These are phyloP conservation scores for Mycteria americana DNA, from an alignment of 2,797 vertebrate species.

Conservation along the genomic window DNA sequence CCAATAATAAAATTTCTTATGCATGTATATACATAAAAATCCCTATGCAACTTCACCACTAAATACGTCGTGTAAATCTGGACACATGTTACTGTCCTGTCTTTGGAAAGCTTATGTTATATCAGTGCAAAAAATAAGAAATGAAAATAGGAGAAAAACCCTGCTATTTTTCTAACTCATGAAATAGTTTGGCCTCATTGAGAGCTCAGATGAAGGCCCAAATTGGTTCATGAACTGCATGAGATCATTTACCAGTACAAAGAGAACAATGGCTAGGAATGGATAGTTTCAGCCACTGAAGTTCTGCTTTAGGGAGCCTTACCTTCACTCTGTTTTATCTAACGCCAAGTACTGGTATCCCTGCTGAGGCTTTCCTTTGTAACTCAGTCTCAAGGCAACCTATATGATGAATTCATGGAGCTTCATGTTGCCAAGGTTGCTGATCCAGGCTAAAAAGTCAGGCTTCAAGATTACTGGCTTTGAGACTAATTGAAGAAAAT, in stretches of 20 bases:
- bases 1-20: background rate
- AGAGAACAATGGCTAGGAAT: background rate
- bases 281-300: background rate
- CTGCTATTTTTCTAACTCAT: background rate
- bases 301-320: background rate
- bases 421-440: background rate
- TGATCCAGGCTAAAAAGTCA: background rate
- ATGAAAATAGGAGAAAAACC: accelerated
- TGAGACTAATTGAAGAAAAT: background rate
- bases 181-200: accelerated
- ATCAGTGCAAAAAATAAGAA: background rate
- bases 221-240: background rate
- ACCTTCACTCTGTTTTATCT: background rate
- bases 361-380: background rate
- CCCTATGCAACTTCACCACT: background rate
- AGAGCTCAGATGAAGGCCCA: background rate
- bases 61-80: background rate
- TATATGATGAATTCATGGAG: background rate
- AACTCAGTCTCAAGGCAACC: background rate
- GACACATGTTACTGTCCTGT: background rate
- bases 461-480: background rate
- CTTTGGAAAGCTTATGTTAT: background rate
- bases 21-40: background rate
- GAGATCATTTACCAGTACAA: background rate
- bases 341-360: accelerated